Conservation (phyloP, 2,888 invertebrate genomes). For the Drosophila rubida region DNA sequence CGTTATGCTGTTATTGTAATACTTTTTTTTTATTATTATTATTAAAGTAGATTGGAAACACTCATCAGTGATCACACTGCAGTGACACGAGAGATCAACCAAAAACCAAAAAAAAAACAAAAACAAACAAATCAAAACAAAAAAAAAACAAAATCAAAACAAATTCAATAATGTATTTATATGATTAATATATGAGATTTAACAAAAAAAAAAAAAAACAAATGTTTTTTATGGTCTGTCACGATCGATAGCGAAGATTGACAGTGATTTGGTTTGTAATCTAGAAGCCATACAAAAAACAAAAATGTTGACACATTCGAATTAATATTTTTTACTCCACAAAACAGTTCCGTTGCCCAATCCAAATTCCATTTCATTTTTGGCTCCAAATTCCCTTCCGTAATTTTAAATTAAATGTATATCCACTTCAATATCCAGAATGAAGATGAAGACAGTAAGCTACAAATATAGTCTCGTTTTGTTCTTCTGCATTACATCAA, state of each 20-base stretch:
- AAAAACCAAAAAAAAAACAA: slow-evolving; percentile 25
- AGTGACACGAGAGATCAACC: slow-evolving; percentile 33
- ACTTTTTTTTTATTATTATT: slow-evolving; percentile 74
- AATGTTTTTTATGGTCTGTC: background rate
- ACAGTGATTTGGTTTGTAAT: too few relatives aligned
- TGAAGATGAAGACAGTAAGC: slow-evolving; percentile 22
- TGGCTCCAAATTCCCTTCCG: background rate
- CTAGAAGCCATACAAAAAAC: too few relatives aligned
- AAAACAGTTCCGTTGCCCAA: too few relatives aligned
- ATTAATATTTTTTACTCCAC: too few relatives aligned
- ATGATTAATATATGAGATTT: slow-evolving; percentile 77
- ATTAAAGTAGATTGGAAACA: slow-evolving; percentile 67
- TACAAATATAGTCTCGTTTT: background rate
- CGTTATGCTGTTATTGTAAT: slow-evolving; percentile 79
- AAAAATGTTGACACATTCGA: too few relatives aligned
- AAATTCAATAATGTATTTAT: slow-evolving; percentile 77
- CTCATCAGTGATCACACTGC: slow-evolving; percentile 46
- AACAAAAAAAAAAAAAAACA: slow-evolving; percentile 50
- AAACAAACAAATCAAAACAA: slow-evolving; percentile 24
- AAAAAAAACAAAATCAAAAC: slow-evolving; percentile 33
- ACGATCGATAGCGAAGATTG: too few relatives aligned
- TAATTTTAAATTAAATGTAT: slow-evolving; percentile 20
- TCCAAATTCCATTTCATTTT: too few relatives aligned
- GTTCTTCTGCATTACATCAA: background rate
- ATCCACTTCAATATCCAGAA: background rate